A percentile compares a stretch with the other conserved stretches of the same genome.
These are phyloP conservation scores for Amphibalanus amphitrite DNA, from an alignment of 1,140 invertebrate species.

Conservation along the genomic window DNA sequence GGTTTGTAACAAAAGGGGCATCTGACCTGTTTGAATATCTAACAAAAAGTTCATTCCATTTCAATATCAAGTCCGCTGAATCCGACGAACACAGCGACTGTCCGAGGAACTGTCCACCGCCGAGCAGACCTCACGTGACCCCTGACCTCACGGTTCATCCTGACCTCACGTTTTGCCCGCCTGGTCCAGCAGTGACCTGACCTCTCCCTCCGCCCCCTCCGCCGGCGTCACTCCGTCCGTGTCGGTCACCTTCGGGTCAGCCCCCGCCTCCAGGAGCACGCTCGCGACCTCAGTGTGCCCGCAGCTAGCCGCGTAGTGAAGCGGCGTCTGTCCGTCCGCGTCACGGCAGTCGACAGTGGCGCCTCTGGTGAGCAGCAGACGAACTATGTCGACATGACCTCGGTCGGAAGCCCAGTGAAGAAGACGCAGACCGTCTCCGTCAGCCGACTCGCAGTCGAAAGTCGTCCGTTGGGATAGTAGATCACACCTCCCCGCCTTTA, in stretches of 20 bases:
- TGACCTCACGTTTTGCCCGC: no score
- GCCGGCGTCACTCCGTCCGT: conserved; percentile 38
- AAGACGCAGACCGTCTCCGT: conserved; percentile 52
- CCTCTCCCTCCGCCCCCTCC: conserved; percentile 39
- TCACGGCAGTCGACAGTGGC: conserved; percentile 55
- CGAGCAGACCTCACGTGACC: no score
- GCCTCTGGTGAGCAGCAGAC: conserved; percentile 12
- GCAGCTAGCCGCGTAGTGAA: conserved; percentile 70
- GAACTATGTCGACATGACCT: conserved; percentile 40
- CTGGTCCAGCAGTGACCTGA: conserved; percentile 9
- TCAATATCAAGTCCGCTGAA: no score
- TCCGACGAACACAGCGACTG: no score
- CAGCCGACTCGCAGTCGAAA: conserved; percentile 21
- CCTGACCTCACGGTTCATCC: no score
- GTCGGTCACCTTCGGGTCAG: conserved; percentile 36
- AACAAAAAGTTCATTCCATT: no score
- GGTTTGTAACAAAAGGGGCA: no score
- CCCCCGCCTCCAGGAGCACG: conserved; percentile 40
- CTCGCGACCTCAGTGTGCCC: conserved; percentile 48
- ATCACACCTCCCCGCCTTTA: conserved; percentile 51
- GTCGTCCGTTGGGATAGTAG: conserved; percentile 35
- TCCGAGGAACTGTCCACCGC: no score
- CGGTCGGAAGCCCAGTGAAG: conserved; percentile 81
- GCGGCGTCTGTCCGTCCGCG: conserved; percentile 57
- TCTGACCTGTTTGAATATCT: no score